Evolutionary conservation across 2,888 invertebrate species (phyloP), one percentile per base, ranked within the genome.

Genomic region (Watsonalla binaria): DNA sequence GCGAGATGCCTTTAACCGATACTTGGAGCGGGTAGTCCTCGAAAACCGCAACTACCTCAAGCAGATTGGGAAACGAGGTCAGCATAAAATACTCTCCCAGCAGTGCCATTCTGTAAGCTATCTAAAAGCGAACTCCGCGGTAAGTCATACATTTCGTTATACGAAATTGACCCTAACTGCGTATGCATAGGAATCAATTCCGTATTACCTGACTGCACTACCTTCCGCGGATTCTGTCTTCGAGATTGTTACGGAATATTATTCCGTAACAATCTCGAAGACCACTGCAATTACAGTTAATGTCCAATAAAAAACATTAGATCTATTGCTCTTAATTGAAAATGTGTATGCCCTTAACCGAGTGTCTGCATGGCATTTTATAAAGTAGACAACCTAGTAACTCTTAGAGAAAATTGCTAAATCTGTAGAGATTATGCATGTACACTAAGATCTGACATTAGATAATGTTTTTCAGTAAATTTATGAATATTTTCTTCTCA

Each of bases 11-110:
- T 74, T 74, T 69, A 75, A 80, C 67, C 75, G 75, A 70, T 80
- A 73, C 59, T 57, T 81, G 59, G 81, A 72, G 53, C 72, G 75
- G 35, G 72, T 84, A 14, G 82, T 78, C 2, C 78, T 81, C 51
- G 75, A 75, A 54, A 89, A 89, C 74, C 70, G 88, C 55, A 67
- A 77, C 54, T 78, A 70, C 65, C 75, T 89, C 52, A 79, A 88
- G 67, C 75, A 77, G 54, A 70, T 89, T 52, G 89, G 88, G 37
- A 88, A 89, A 72, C 70, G 88, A 84, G 87, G 89, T 89, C 68
- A 80, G 86, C 60, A 47, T 46, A 35, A 5, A 15, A 14, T 50
- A 35, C 46, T 51, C 9, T 51, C 47, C 15, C 11, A 47, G 24
- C 24, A 24, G 24, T 24, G 24, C 24, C 4, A 24, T 24, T 24